Evolutionary conservation across 2,113 vertebrate species (phyloP).

Genomic region (Dicrurus megarhynchus): DNA sequence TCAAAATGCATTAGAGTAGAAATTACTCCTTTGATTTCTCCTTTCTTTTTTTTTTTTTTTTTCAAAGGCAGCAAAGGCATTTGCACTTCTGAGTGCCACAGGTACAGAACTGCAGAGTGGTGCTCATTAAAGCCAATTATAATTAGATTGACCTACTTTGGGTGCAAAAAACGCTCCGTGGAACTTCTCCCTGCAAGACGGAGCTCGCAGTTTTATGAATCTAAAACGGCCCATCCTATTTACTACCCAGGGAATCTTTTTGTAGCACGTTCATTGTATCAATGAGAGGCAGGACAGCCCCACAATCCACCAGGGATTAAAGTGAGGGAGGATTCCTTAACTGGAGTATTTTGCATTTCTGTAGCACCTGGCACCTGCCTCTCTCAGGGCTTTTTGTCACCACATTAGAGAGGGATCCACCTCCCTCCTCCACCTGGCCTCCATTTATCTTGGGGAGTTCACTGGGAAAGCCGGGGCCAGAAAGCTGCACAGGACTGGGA

Average conservation of each 20-base stretch:
- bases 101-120: slow-evolving; percentile 1
- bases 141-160: slow-evolving; percentile 46
- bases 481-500: not conserved
- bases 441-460: not conserved
- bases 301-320: not conserved
- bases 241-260: not conserved
- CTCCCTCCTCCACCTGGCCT: not conserved
- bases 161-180: not conserved
- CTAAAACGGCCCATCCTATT: not conserved
- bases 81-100: slow-evolving; percentile 33
- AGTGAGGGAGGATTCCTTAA: not conserved
- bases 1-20: not conserved
- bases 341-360: not conserved
- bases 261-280: not conserved
- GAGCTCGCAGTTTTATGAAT: not conserved
- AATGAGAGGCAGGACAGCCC: not conserved
- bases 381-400: not conserved
- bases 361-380: not conserved
- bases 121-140: slow-evolving; percentile 40
- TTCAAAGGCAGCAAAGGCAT: not conserved
- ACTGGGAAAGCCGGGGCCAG: not conserved
- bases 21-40: slow-evolving; percentile 36
- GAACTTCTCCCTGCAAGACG: not conserved
- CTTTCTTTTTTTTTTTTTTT: not conserved
- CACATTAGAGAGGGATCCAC: not conserved